Base-by-base conservation (phyloP, 2,113 vertebrate genomes). In the Siniperca knerii region DNA sequence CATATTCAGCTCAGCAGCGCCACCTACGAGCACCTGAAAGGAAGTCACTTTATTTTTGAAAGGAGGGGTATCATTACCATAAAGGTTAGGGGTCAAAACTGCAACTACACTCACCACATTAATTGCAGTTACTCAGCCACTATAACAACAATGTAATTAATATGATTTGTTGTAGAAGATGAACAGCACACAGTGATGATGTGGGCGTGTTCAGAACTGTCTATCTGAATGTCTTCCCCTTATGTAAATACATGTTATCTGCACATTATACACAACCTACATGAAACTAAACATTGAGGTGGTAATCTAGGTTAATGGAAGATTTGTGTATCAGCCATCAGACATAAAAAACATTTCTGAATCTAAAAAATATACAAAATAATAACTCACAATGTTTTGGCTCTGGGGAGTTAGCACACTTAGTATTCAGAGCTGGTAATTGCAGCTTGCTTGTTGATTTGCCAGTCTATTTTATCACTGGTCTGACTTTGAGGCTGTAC, bases 21-120 rank as follows among this genome's bases (percentile, higher is more conserved):
- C 83, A 96, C 94, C 73, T 95, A 96, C 8, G 93, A 96, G 81
- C 94, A 93, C 86, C 93, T 96, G 75, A 95, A 95, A 76, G 95
- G 94, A 87, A 95, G 95, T 42, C 93, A 95, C 89, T 96, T 96
- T 79, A 96, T 96, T 73, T 96, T 95, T 42, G 94, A 96, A 70
- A 90, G 95, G 79, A 92, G 87, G 58, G 95, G 95, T 67, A 95
- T 81, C 70, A 95, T 96, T 83, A 96, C 93, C 69, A 96, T 96
- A 60, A 96, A 96, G 95, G 95, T 95, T 44, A 90, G 85, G 23
- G 21, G 60, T 86, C 50, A 16, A 37, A 69, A 18, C 29, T 13
- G 52, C 75, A 84, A 68, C 68, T 35, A 42, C 35, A 58, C 16
- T 42, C 20, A 44, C 9, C 8, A 40, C 16, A 75, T 72, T 73